Evolutionary conservation across 2,113 vertebrate genomes (phyloP), one percentile per base, ranked within the genome.

Genomic region (Calypte anna): DNA sequence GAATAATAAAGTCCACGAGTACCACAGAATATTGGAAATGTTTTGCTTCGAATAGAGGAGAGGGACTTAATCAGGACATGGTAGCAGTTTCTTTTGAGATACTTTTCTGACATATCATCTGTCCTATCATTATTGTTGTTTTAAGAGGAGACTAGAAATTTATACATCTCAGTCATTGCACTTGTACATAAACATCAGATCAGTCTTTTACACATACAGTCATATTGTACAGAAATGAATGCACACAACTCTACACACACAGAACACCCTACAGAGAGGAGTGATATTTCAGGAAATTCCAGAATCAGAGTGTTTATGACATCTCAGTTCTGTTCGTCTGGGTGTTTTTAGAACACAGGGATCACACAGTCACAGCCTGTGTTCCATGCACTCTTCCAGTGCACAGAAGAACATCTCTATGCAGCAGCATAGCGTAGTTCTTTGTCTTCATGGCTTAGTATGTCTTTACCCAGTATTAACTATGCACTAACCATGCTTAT

Each of bases 1-100:
- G 69, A 54, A 77, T 86, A 54, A 27, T 22, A 11, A 16, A 73
- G 14, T 43, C 63, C 30, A 12, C 33, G 22, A 54, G 54, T 70
- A 67, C 8, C 2, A 59, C 10, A 0, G 0, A 27, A 10, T 70
- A 38, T 12, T 70, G 12, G 28, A 88, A 83, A 70, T 22, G 2
- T 23, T 6, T 1, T 50, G 18, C 21, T 93, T 58, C 58, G 11
- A 77, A 54, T 50, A 23, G 11, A 77, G 27, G 12, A 69, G 21
- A 74, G 14, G 12, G 7, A 57, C 74, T 85, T 90, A 76, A 73
- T 25, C 14, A 79, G 23, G 6, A 30, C 44, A 64, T 15, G 61
- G 38, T 23, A 43, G 23, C 3, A 38, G 9, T 36, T 48, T 73
- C 23, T 40, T 85, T 53, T 57, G 36, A 90, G 43, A 58, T 57